These are phyloP conservation scores for Nowickia ferox DNA, from an alignment of 2,888 invertebrate species.

Conservation along the genomic window DNA sequence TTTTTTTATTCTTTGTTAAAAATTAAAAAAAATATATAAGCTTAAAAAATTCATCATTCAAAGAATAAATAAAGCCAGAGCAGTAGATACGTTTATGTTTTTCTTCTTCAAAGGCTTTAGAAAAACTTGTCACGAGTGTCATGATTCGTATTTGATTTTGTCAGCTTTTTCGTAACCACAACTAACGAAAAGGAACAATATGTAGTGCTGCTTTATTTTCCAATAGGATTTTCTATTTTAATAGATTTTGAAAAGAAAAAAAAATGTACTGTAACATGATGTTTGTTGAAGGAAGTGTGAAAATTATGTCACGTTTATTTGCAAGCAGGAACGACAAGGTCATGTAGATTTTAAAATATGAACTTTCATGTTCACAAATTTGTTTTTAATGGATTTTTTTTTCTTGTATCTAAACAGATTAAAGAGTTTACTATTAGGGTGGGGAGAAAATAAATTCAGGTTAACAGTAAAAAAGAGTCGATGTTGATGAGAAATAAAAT, in stretches of 20 bases:
- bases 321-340: conserved; percentile 15
- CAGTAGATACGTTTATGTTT: background rate
- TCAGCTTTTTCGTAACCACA: conserved; percentile 34
- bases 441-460: background rate
- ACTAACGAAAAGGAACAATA: background rate
- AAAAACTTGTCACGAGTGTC: conserved; percentile 62
- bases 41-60: conserved; percentile 31
- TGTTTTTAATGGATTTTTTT: background rate
- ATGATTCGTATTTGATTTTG: conserved; percentile 65
- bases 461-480: background rate
- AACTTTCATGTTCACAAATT: background rate
- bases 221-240: conserved; percentile 34
- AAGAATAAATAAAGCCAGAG: conserved; percentile 34
- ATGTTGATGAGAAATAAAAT: too few relatives aligned
- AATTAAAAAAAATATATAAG: background rate
- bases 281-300: conserved; percentile 20
- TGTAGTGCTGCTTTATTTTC: conserved; percentile 22
- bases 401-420: background rate
- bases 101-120: background rate
- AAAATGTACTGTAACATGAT: conserved; percentile 4
- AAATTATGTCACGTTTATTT: conserved; percentile 41
- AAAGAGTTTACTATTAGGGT: background rate
- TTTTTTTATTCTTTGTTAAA: conserved; percentile 47
- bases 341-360: conserved; percentile 6
- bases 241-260: background rate